These are phyloP conservation scores for Eulemur rufifrons DNA, from an alignment of 2,113 vertebrate species.

Conservation along the genomic window DNA sequence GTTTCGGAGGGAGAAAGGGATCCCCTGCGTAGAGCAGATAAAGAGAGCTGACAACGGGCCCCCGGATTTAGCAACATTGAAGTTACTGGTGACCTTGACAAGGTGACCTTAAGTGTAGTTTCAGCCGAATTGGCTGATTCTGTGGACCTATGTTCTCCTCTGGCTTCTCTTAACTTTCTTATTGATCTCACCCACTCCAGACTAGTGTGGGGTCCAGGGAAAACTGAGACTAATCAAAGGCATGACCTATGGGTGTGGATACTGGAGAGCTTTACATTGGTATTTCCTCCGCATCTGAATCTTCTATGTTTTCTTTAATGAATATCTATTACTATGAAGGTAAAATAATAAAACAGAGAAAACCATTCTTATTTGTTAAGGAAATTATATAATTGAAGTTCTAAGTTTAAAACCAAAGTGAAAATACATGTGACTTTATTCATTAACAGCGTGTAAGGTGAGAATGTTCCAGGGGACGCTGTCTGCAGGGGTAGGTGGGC, in stretches of 20 bases:
- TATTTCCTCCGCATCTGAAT: not conserved
- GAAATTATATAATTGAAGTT: not conserved
- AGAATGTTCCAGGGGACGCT: not conserved
- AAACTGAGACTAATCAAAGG: not conserved
- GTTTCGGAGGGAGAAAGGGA: not conserved
- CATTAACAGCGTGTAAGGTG: too few species aligned
- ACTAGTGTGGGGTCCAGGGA: not conserved
- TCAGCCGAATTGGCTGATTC: too few species aligned
- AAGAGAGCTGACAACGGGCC: not conserved
- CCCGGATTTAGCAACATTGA: not conserved
- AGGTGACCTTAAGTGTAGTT: not conserved
- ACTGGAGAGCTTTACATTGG: not conserved
- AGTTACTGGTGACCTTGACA: not conserved
- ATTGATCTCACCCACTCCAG: not conserved
- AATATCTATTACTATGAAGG: not conserved
- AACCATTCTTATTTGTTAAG: not conserved
- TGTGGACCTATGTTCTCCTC: not conserved
- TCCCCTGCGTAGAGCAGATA: accelerated
- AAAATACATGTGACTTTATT: not conserved
- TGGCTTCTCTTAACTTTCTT: too few species aligned
- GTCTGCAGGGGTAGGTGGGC: too few species aligned
- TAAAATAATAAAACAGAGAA: not conserved
- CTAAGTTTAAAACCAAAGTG: not conserved
- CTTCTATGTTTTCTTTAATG: not conserved
- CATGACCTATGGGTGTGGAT: not conserved